phyloP scores from a whole-genome alignment of 2,113 vertebrate species.

The Trichechus manatus region DNA sequence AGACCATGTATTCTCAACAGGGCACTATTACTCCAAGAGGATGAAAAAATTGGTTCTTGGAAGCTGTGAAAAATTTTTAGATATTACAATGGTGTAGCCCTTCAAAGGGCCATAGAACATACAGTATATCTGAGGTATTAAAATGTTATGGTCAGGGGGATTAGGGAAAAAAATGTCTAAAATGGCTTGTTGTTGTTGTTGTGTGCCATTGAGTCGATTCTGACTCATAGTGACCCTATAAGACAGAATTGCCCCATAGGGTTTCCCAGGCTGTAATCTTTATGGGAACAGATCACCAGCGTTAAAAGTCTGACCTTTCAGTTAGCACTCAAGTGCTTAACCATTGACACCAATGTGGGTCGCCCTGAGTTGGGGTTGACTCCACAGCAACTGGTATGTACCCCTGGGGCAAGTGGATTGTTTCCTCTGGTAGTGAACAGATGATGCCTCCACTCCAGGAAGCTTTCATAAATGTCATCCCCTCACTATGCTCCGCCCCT shows the following conservation, averaged over 20 bases:
- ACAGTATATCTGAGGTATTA: background rate
- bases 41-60: background rate
- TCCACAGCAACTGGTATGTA: no score
- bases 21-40: background rate
- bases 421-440: background rate
- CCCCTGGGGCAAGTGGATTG: background rate
- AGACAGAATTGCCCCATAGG: background rate
- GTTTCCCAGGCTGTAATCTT: background rate
- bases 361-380: no score
- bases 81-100: background rate
- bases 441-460: background rate
- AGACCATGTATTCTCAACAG: background rate
- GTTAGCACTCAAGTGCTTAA: background rate
- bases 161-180: background rate
- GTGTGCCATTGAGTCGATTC: background rate
- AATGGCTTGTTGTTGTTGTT: background rate
- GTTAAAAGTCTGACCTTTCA: background rate
- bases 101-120: background rate
- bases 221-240: background rate
- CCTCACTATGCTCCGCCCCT: background rate
- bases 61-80: background rate
- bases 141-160: background rate
- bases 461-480: background rate
- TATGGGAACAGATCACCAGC: background rate
- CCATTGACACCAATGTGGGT: background rate